Conservation (phyloP, 2,113 vertebrate genomes). For the Scortum barcoo region DNA sequence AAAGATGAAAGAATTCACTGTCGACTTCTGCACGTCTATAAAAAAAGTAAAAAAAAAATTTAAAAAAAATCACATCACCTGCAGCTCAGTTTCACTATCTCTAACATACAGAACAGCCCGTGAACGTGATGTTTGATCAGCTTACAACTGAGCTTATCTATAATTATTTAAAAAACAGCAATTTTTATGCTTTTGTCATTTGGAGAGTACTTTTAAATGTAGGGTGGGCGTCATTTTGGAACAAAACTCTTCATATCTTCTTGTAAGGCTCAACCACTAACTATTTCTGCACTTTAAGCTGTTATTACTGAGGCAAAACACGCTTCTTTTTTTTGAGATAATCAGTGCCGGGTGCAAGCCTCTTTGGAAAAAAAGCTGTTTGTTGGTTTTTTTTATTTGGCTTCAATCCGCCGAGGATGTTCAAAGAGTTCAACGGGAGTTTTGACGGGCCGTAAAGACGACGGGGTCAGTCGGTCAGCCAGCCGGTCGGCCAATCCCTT, state of each 20-base stretch:
- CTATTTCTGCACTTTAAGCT: constrained; percentile 18
- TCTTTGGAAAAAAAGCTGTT: not conserved
- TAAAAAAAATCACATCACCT: not conserved
- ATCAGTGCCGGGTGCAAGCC: not conserved
- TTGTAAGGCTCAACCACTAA: not conserved
- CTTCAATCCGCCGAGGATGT: not conserved
- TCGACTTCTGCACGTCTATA: not conserved
- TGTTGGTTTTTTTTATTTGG: not conserved
- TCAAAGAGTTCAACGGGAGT: constrained; percentile 34
- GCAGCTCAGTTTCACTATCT: constrained; percentile 42
- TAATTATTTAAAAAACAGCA: not conserved
- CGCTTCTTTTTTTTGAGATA: not conserved
- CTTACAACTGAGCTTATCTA: not conserved
- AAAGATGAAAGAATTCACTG: constrained; percentile 33
- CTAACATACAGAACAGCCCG: constrained; percentile 13
- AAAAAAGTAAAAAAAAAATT: not conserved
- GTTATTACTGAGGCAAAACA: not conserved
- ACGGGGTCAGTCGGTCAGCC: constrained; percentile 53
- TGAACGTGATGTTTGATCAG: not conserved
- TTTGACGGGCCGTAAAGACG: constrained; percentile 36
- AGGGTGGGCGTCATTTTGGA: not conserved
- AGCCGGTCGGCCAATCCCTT: constrained; percentile 40
- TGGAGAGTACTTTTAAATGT: not conserved
- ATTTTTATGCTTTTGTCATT: constrained; percentile 23
- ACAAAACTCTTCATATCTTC: not conserved